phyloP scores from a whole-genome alignment of 1,140 invertebrate species.

The Pseudomyrmex gracilis region DNA sequence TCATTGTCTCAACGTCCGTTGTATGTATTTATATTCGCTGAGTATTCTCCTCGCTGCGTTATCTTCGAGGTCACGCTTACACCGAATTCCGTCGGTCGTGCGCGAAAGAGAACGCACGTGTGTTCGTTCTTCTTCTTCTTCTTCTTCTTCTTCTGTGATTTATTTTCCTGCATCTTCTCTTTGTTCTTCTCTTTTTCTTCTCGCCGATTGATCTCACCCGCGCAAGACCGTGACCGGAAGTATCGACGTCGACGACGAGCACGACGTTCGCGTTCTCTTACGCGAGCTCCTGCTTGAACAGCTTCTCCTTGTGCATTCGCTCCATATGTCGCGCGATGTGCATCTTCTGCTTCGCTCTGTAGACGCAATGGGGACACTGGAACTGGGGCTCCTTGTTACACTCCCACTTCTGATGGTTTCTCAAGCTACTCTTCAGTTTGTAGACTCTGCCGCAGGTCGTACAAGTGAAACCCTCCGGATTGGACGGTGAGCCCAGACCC shows the following conservation, averaged over 20 bases:
- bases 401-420: conserved; percentile 95
- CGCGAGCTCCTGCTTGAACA: conserved; percentile 85
- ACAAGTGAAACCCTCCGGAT: conserved; percentile 89
- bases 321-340: conserved; percentile 95
- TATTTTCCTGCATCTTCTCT: background rate
- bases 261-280: conserved; percentile 62
- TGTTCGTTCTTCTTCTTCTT: background rate
- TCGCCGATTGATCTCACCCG: background rate
- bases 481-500: conserved; percentile 79
- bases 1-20: conserved; percentile 17
- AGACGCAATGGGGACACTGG: conserved; percentile 93
- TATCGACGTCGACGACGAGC: conserved; percentile 59
- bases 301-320: conserved; percentile 93
- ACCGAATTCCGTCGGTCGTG: conserved; percentile 27
- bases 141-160: no score
- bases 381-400: conserved; percentile 94
- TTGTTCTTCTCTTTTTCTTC: conserved; percentile 1
- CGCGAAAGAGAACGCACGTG: conserved; percentile 3
- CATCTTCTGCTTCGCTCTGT: conserved; percentile 94
- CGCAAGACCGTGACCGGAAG: conserved; percentile 40
- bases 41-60: background rate
- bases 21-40: conserved; percentile 17
- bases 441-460: conserved; percentile 92
- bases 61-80: background rate
- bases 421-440: conserved; percentile 93